These are phyloP conservation scores for Alviniconcha strummeri DNA, from an alignment of 2,888 invertebrate genomes.

Conservation along the genomic window DNA sequence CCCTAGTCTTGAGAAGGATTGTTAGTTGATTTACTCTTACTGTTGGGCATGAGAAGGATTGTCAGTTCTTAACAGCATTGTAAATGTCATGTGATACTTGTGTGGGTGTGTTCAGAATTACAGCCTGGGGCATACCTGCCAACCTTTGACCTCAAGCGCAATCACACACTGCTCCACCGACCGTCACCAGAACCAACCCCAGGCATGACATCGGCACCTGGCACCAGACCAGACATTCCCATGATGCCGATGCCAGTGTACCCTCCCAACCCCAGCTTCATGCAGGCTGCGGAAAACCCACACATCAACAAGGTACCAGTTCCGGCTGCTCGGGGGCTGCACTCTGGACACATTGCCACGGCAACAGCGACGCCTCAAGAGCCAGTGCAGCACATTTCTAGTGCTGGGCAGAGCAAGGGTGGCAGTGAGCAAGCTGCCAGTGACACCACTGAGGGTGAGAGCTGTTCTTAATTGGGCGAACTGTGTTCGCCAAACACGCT, in stretches of 20 bases:
- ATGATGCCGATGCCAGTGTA: conserved; percentile 28
- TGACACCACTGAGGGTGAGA: conserved; percentile 4
- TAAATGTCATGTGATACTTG: no score
- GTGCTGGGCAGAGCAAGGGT: neutral
- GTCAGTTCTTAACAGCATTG: no score
- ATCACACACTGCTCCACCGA: neutral
- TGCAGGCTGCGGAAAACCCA: neutral
- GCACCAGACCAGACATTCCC: conserved; percentile 28
- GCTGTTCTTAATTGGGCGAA: neutral
- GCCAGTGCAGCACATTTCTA: conserved; percentile 16
- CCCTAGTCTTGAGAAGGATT: no score
- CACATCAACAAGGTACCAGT: conserved; percentile 8
- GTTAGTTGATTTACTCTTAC: no score
- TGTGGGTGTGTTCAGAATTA: neutral
- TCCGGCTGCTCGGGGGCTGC: neutral
- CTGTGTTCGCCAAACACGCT: neutral
- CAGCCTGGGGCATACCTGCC: neutral
- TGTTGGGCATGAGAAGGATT: no score
- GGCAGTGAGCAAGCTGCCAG: neutral
- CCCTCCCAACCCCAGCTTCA: conserved; percentile 12
- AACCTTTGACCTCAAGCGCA: neutral
- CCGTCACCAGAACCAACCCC: neutral
- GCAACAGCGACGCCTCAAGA: conserved; percentile 1
- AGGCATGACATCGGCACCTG: neutral
- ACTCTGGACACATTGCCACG: neutral